These are phyloP conservation scores for Pithys albifrons DNA, from an alignment of 2,113 vertebrate species.

Conservation along the genomic window DNA sequence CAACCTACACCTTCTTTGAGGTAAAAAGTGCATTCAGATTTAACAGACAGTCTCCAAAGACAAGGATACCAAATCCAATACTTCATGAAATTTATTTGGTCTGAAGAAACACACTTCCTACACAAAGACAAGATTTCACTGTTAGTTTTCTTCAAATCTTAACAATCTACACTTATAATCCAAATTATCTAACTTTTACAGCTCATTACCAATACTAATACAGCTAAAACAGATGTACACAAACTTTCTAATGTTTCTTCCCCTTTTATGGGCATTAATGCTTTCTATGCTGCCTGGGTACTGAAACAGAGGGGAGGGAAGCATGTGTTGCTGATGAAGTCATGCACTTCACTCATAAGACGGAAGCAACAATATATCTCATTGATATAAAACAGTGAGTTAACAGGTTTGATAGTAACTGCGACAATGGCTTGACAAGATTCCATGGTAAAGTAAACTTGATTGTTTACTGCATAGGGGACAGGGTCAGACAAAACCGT, in stretches of 20 bases:
- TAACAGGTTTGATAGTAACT: background rate
- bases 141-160: background rate
- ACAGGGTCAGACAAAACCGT: background rate
- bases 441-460: background rate
- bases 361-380: background rate
- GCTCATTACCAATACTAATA: background rate
- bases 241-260: background rate
- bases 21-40: background rate
- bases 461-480: background rate
- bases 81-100: background rate
- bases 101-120: background rate
- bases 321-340: background rate
- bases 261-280: background rate
- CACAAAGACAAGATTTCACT: background rate
- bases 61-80: background rate
- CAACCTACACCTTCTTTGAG: rapidly evolving
- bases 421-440: background rate
- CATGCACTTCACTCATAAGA: background rate
- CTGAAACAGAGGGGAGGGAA: background rate
- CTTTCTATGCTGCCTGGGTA: background rate
- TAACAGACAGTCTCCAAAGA: background rate
- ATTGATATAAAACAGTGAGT: background rate
- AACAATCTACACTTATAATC: background rate
- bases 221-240: background rate
- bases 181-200: background rate